Percentiles rank a stretch among this genome's conserved stretches.
Conservation (phyloP, 1,140 invertebrate genomes). For the Camponotus floridanus region DNA sequence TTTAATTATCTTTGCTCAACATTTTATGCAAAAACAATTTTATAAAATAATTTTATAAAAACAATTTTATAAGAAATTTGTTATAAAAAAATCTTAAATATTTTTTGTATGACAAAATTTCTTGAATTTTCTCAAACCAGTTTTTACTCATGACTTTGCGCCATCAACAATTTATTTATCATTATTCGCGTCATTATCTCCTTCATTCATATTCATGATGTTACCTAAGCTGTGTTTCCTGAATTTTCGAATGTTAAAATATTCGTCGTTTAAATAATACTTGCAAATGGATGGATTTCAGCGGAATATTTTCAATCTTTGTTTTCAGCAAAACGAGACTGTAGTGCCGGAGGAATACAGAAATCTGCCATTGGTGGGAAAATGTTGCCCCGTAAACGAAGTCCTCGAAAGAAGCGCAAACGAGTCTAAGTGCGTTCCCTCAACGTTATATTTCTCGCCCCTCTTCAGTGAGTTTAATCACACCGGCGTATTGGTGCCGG, state of each 20-base stretch:
- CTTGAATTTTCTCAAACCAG: background rate
- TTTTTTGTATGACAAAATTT: background rate
- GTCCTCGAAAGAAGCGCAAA: slow-evolving; percentile 69
- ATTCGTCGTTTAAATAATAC: background rate
- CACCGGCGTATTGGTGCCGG: slow-evolving; percentile 83
- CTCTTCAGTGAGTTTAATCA: slow-evolving; percentile 86
- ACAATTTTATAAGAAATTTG: background rate
- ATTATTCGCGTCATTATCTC: background rate
- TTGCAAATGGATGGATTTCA: background rate
- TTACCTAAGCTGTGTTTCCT: background rate
- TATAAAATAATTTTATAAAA: background rate
- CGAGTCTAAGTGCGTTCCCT: slow-evolving; percentile 55
- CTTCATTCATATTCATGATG: slow-evolving; percentile 23
- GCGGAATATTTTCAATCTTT: background rate
- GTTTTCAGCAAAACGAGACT: slow-evolving; percentile 72
- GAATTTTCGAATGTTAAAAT: slow-evolving; percentile 17
- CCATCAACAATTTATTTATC: background rate
- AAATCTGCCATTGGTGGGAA: slow-evolving; percentile 78
- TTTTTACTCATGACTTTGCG: background rate
- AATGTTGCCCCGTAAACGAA: slow-evolving; percentile 80
- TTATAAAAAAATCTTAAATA: background rate
- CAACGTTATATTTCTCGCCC: slow-evolving; percentile 78
- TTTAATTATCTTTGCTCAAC: background rate
- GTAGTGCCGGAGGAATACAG: slow-evolving; percentile 62
- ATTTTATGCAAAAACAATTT: background rate